Conservation (phyloP, 1,140 invertebrate genomes). For the Euura lappo region DNA sequence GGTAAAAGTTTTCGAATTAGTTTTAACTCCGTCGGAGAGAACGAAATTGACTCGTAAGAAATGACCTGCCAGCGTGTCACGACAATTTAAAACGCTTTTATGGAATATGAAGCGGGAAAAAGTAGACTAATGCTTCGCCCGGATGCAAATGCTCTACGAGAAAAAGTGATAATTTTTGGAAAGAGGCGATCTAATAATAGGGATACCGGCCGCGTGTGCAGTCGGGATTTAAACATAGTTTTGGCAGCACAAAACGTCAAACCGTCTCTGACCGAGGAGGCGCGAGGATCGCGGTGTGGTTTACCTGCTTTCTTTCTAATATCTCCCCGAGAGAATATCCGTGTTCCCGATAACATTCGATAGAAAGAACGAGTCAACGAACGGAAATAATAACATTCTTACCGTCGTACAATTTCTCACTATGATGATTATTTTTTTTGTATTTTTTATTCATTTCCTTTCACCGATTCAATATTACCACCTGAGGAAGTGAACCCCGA, state of each 20-base stretch:
- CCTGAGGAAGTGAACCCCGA: too few species aligned
- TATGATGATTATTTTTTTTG: too few species aligned
- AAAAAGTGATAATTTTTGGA: slow-evolving; percentile 2
- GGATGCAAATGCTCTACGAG: background rate
- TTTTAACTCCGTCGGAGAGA: too few species aligned
- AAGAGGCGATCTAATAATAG: slow-evolving; percentile 33
- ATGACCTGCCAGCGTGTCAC: too few species aligned
- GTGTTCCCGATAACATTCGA: background rate
- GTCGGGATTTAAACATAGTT: slow-evolving; percentile 59
- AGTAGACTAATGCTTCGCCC: background rate
- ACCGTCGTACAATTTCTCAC: too few species aligned
- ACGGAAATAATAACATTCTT: too few species aligned
- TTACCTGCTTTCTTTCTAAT: background rate
- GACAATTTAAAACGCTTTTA: background rate
- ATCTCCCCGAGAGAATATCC: background rate
- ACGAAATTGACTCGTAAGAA: too few species aligned
- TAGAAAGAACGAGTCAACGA: too few species aligned
- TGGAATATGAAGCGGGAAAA: background rate
- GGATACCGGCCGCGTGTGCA: slow-evolving; percentile 52
- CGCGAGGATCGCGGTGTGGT: slow-evolving; percentile 39
- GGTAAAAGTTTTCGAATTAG: too few species aligned
- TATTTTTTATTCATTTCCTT: too few species aligned
- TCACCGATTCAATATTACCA: too few species aligned
- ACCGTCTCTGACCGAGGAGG: slow-evolving; percentile 50
- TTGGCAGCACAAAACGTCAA: slow-evolving; percentile 59